Percentiles rank a stretch among this genome's conserved stretches.
phyloP scores from a whole-genome alignment of 2,888 invertebrate genomes.

The Parascotia fuliginaria region DNA sequence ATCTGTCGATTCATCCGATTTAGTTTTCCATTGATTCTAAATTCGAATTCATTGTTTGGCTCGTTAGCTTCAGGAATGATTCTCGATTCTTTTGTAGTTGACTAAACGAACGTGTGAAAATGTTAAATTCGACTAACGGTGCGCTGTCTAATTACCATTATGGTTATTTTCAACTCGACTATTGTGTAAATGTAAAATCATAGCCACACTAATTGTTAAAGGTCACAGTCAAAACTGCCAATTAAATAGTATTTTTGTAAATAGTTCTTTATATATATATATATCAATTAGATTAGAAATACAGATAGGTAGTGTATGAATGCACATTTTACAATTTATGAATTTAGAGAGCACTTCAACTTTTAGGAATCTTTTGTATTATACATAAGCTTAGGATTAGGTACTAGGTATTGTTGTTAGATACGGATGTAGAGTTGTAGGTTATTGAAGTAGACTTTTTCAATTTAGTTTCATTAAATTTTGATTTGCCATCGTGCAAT shows the following conservation, averaged over 20 bases:
- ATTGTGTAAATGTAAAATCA: constrained; percentile 29
- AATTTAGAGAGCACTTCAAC: too few species aligned
- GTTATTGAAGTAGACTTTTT: too few species aligned
- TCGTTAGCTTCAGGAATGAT: constrained; percentile 59
- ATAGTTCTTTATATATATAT: neutral
- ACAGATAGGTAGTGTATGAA: too few species aligned
- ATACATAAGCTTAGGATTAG: too few species aligned
- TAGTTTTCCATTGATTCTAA: constrained; percentile 74
- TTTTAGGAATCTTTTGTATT: too few species aligned
- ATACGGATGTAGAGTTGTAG: too few species aligned
- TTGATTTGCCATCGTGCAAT: too few species aligned
- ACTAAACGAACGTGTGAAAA: constrained; percentile 69
- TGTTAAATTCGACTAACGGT: constrained; percentile 46
- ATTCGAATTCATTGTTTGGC: constrained; percentile 69
- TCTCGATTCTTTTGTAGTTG: constrained; percentile 61
- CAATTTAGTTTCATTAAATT: too few species aligned
- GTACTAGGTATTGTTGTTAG: too few species aligned
- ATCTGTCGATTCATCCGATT: constrained; percentile 77
- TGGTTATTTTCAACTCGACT: constrained; percentile 32
- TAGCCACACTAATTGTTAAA: constrained; percentile 12
- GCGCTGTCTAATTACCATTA: constrained; percentile 44
- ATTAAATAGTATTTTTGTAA: constrained; percentile 31
- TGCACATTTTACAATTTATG: too few species aligned
- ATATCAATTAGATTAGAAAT: neutral
- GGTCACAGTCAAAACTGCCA: constrained; percentile 20